Conservation (phyloP, 2,797 vertebrate genomes). For the Gephyroberyx darwinii region DNA sequence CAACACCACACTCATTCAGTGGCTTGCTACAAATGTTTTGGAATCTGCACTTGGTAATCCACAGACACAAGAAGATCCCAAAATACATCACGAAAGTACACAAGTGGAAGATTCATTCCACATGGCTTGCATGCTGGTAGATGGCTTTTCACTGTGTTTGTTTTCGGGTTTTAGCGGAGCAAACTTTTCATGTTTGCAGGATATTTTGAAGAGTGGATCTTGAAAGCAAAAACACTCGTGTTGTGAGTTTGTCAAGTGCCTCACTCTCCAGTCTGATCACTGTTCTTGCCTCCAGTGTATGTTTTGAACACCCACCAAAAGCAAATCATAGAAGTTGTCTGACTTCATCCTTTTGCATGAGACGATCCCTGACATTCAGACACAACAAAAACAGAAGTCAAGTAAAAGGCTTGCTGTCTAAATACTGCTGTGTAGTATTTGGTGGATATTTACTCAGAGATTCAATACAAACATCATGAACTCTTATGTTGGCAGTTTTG, state of each 20-base stretch:
- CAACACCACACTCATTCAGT: conserved; percentile 22
- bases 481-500: conserved; percentile 25
- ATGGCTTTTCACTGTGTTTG: conserved; percentile 64
- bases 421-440: conserved; percentile 32
- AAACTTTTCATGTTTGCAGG: conserved; percentile 60
- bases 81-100: conserved; percentile 66
- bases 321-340: conserved; percentile 51
- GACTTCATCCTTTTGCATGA: conserved; percentile 40
- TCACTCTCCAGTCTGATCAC: conserved; percentile 7
- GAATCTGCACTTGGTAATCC: conserved; percentile 64
- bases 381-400: conserved; percentile 55
- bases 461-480: conserved; percentile 36
- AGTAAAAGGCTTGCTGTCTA: conserved; percentile 31
- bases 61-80: conserved; percentile 62
- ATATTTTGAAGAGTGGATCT: conserved; percentile 59
- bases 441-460: conserved; percentile 48
- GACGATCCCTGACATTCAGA: conserved; percentile 57
- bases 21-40: conserved; percentile 56
- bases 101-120: conserved; percentile 60
- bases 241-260: conserved; percentile 42
- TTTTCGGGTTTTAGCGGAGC: conserved; percentile 50
- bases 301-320: conserved; percentile 49
- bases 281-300: conserved; percentile 31
- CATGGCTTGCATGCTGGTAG: conserved; percentile 49
- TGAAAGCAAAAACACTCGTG: conserved; percentile 42